phyloP scores from a whole-genome alignment of 2,113 vertebrate genomes.

The Salvelinus sp. region DNA sequence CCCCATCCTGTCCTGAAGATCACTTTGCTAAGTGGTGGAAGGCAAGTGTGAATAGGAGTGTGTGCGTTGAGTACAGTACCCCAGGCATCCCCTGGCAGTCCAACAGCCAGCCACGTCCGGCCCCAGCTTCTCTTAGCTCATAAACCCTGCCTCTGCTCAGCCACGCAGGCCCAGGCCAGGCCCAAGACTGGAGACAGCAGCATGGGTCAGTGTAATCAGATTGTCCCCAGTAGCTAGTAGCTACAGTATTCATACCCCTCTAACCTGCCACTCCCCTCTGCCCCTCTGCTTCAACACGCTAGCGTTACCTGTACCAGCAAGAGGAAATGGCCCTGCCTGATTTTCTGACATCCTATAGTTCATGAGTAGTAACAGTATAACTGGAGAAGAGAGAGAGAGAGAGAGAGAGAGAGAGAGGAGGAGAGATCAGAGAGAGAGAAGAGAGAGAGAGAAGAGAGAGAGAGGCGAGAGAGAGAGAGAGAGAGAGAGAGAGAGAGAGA shows the following conservation, averaged over 20 bases:
- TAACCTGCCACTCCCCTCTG: conserved; percentile 41
- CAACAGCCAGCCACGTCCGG: background rate
- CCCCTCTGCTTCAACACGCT: conserved; percentile 70
- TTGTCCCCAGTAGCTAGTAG: background rate
- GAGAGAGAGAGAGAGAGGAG: too few relatives aligned
- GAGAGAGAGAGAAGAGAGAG: too few relatives aligned
- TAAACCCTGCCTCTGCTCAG: background rate
- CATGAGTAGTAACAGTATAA: conserved; percentile 40
- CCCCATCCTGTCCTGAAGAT: background rate
- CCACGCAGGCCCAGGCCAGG: background rate
- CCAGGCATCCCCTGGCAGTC: background rate
- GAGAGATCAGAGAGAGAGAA: too few relatives aligned
- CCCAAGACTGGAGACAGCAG: background rate
- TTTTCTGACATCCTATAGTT: conserved; percentile 77
- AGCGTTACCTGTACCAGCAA: conserved; percentile 79
- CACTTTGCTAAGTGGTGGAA: background rate
- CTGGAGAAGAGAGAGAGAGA: background rate
- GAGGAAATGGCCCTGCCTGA: conserved; percentile 80
- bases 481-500: too few relatives aligned
- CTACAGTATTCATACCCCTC: background rate
- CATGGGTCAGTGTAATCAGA: background rate
- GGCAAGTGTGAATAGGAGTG: background rate
- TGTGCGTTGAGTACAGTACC: background rate
- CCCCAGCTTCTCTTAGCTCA: too few relatives aligned
- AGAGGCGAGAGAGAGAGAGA: too few relatives aligned